Evolutionary conservation across 2,113 vertebrate genomes (phyloP).

Genomic region (Meriones unguiculatus): DNA sequence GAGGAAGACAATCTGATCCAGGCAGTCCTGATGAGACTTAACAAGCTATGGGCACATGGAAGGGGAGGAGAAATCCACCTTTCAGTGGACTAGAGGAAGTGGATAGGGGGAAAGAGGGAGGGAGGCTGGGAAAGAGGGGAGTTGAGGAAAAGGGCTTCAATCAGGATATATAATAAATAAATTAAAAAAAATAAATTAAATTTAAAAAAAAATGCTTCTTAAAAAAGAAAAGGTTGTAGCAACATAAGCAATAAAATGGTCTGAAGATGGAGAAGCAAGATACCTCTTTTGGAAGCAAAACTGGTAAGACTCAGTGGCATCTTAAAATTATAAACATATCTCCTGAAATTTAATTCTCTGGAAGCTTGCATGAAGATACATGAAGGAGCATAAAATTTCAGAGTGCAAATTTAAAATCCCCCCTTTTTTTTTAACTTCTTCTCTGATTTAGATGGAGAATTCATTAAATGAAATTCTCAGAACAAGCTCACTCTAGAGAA

Average conservation of each 20-base stretch:
- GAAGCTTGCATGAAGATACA: background rate
- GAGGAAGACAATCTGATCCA: no score
- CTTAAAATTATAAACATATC: constrained; percentile 24
- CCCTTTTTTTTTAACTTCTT: background rate
- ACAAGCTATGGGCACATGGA: no score
- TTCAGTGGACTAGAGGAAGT: no score
- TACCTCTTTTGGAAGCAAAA: background rate
- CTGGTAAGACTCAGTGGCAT: background rate
- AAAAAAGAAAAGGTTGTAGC: background rate
- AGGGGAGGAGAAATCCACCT: no score
- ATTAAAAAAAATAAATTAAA: no score
- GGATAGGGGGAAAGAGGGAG: no score
- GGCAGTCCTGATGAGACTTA: no score
- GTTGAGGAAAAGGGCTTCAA: no score
- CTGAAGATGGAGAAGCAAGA: no score
- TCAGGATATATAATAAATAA: no score
- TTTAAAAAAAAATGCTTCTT: no score
- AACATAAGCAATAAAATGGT: background rate
- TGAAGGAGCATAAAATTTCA: background rate
- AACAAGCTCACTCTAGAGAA: background rate
- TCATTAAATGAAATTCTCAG: constrained; percentile 10
- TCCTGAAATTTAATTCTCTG: background rate
- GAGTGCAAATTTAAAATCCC: background rate
- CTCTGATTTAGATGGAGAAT: background rate
- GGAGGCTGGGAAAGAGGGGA: no score